phyloP scores from a whole-genome alignment of 2,888 invertebrate species.

The Dexiosoma caninum region DNA sequence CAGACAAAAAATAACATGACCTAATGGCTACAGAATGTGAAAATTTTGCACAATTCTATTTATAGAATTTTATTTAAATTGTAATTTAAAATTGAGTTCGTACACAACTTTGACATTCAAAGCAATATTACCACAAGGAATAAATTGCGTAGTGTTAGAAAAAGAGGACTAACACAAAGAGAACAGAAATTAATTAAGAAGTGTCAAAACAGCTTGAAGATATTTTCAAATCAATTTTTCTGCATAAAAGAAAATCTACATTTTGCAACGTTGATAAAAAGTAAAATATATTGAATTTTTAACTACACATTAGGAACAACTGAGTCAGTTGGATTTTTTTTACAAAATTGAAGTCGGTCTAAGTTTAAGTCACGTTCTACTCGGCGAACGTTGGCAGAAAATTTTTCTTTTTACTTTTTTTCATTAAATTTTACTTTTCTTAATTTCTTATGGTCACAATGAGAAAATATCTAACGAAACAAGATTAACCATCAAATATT shows the following conservation, averaged over 20 bases:
- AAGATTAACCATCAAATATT: no score
- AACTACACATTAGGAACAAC: no score
- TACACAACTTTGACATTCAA: constrained; percentile 6
- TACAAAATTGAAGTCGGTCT: no score
- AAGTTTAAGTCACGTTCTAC: no score
- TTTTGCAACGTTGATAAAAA: background rate
- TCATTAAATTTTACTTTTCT: no score
- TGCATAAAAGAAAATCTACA: background rate
- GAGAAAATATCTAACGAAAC: no score
- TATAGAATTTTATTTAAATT: constrained; percentile 26
- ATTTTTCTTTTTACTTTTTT: no score
- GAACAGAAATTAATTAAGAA: constrained; percentile 62
- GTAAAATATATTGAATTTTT: no score
- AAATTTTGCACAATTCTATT: constrained; percentile 24
- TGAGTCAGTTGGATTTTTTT: no score
- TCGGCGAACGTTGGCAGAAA: no score
- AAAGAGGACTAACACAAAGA: background rate
- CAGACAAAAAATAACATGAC: background rate
- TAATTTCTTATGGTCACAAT: no score
- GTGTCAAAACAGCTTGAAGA: constrained; percentile 61
- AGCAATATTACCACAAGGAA: background rate
- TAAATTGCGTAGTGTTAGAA: constrained; percentile 9
- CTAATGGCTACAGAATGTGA: background rate
- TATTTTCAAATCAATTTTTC: constrained; percentile 54
- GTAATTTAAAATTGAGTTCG: constrained; percentile 13